Evolutionary conservation across 2,888 invertebrate genomes (phyloP).

Genomic region (Mesochorus sp.): DNA sequence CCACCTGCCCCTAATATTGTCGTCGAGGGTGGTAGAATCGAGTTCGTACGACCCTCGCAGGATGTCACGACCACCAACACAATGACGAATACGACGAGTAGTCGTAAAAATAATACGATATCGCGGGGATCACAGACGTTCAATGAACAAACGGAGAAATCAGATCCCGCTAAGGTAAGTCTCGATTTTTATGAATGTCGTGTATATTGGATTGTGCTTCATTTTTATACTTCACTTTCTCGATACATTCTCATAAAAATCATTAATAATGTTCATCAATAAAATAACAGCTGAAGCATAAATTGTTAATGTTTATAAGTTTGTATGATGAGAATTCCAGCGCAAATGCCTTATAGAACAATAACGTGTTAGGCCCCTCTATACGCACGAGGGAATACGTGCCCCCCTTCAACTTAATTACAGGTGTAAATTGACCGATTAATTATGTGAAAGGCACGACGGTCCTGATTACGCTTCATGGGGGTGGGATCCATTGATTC

Average conservation of each 20-base stretch:
- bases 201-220: too few species aligned
- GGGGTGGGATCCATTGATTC: constrained; percentile 58
- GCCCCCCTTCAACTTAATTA: constrained; percentile 52
- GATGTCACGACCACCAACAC: constrained; percentile 78
- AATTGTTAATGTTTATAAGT: too few species aligned
- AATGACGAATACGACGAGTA: constrained; percentile 54
- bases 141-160: constrained; percentile 75
- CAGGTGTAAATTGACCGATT: constrained; percentile 62
- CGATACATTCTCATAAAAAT: too few species aligned
- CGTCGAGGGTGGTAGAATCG: constrained; percentile 83
- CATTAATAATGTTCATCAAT: too few species aligned
- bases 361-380: background rate
- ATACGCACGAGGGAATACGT: background rate
- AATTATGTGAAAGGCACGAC: constrained; percentile 53
- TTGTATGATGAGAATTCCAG: too few species aligned
- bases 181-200: too few species aligned
- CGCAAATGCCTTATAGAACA: too few species aligned
- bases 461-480: constrained; percentile 53
- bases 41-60: constrained; percentile 82
- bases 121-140: constrained; percentile 77
- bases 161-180: constrained; percentile 79
- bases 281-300: too few species aligned
- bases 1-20: constrained; percentile 82
- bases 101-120: constrained; percentile 68
- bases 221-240: too few species aligned